Evolutionary conservation across 2,888 invertebrate species (phyloP), one percentile per base, ranked within the genome.

Genomic region (Anaspis maculata): DNA sequence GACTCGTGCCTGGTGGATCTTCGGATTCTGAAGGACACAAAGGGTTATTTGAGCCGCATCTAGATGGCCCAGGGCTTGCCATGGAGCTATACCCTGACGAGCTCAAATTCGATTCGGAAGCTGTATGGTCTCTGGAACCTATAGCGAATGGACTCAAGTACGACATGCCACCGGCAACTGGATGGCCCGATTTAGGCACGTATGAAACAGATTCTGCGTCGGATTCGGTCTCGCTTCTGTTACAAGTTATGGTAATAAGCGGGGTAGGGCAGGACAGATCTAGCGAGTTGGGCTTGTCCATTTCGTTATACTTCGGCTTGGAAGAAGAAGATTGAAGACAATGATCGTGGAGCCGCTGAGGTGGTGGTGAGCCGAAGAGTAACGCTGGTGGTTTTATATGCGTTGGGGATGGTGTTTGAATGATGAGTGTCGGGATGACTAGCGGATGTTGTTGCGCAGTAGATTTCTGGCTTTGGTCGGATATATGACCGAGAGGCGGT

Each of bases 1-100:
- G 39, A 25, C 48, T 48, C 10, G 56, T 55, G 10, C 56, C 50
- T 13, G 74, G 77, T 26, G 74, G 73, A 49, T 83, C 83, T 51
- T 83, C 83, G 72, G 78, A 77, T 66, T 83, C 82, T 7, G 78
- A 77, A 2, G 81, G 78, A 57, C 81, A 84, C 2, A 86, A 60
- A 1, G 85, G 85, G 60, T 85, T 86, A 53, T 79, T 84, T 0
- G 85, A 86, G 3, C 84, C 83, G 57, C 86, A 86, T 40, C 86
- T 69, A n/a, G 85, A 85, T 3, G 85, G 83, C 1, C 84, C 85
- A 1, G 86, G 86, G 62, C 83, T 84, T 1, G 86, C 84, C 81
- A 86, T 85, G 2, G 85, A 86, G 44, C 84, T 84, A 59, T 87
- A 87, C 5, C 87, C 87, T 1, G 85, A 86, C 5, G 86, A 85